Percentiles rank a stretch among this genome's conserved stretches.
Evolutionary conservation across 2,888 invertebrate genomes (phyloP).

Genomic region (Catocala fraxini): DNA sequence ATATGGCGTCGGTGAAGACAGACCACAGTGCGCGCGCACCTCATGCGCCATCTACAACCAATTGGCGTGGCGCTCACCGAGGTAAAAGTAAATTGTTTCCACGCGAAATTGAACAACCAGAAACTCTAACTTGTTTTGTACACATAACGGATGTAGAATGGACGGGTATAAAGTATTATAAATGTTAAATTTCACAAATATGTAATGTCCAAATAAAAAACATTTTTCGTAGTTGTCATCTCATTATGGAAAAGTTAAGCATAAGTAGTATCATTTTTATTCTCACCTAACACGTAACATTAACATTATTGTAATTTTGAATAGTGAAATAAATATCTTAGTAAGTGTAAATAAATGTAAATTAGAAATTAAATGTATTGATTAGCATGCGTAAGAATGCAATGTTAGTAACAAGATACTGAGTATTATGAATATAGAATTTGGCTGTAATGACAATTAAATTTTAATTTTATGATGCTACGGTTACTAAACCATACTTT

Average conservation of each 20-base stretch:
- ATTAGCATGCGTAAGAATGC: too few relatives aligned
- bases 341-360: too few relatives aligned
- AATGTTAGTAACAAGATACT: too few relatives aligned
- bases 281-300: too few relatives aligned
- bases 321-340: too few relatives aligned
- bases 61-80: conserved; percentile 77
- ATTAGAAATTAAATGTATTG: too few relatives aligned
- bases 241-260: not conserved
- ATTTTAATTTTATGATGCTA: too few relatives aligned
- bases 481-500: too few relatives aligned
- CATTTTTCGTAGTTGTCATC: not conserved
- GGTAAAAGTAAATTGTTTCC: conserved; percentile 74
- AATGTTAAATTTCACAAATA: conserved; percentile 7
- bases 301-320: too few relatives aligned
- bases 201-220: not conserved
- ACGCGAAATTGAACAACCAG: conserved; percentile 60
- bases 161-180: conserved; percentile 26
- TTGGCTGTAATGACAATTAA: too few relatives aligned
- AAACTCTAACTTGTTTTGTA: conserved; percentile 48
- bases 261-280: too few relatives aligned
- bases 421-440: too few relatives aligned
- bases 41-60: conserved; percentile 82
- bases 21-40: conserved; percentile 78
- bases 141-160: conserved; percentile 38
- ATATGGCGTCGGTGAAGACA: conserved; percentile 70